Evolutionary conservation across 2,113 vertebrate species (phyloP).

Genomic region (chimpanzee (Pan troglodytes)): NHGRI_mPanTro3-v2.1_pri NC_072404.2:38577001-38577500

Average conservation of each 20-base stretch:
- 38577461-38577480: conserved; percentile 9
- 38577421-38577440: background rate
- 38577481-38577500: background rate
- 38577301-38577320: background rate
- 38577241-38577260: background rate
- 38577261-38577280: background rate
- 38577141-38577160: background rate
- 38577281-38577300: background rate
- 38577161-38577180: background rate
- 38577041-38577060: conserved; percentile 97
- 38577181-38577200: background rate
- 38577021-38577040: conserved; percentile 96
- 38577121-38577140: conserved; percentile 77
- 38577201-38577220: background rate
- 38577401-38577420: background rate
- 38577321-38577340: background rate
- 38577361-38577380: background rate
- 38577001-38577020: conserved; percentile 85
- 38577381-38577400: background rate
- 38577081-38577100: conserved; percentile 97
- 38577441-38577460: background rate
- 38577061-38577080: conserved; percentile 98
- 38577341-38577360: background rate
- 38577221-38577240: background rate
- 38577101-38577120: conserved; percentile 98